Percentiles rank a stretch among this genome's conserved stretches.
These are phyloP conservation scores for Amblyopsis rosae DNA, from an alignment of 2,113 vertebrate species.

Conservation along the genomic window DNA sequence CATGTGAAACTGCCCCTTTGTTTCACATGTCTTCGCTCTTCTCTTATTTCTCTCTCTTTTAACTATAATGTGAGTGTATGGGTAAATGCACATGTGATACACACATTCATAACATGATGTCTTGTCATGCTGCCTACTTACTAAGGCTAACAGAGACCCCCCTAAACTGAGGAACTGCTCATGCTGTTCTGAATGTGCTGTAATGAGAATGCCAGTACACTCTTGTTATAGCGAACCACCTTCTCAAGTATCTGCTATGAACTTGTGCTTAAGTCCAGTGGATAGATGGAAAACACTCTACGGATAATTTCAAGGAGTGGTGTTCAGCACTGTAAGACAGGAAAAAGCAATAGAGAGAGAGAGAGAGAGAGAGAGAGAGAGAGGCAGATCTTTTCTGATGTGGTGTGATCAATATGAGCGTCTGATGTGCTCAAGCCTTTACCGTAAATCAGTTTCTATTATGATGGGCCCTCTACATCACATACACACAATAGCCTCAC, in stretches of 20 bases:
- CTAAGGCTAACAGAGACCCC: too few species aligned
- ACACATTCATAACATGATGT: too few species aligned
- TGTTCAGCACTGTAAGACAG: not conserved
- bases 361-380: conserved; percentile 34
- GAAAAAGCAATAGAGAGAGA: conserved; percentile 13
- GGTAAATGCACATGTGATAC: too few species aligned
- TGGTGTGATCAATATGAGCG: conserved; percentile 66
- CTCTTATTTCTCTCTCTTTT: too few species aligned
- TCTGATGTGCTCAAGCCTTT: conserved; percentile 63
- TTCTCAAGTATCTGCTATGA: conserved; percentile 20
- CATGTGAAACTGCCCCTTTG: too few species aligned
- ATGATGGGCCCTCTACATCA: conserved; percentile 57
- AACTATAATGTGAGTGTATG: too few species aligned
- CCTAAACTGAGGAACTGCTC: too few species aligned
- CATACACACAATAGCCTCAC: conserved; percentile 27
- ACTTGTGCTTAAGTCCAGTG: too few species aligned
- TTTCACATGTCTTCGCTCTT: too few species aligned
- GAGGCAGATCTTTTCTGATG: conserved; percentile 61
- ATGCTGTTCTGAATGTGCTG: not conserved
- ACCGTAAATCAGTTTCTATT: conserved; percentile 61
- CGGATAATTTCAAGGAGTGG: not conserved
- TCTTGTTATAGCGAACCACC: not conserved
- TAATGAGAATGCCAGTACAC: conserved; percentile 31
- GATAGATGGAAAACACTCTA: conserved; percentile 3
- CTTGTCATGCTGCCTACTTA: too few species aligned